Evolutionary conservation across 53 echinoderm and acorn worm species (phyloP).

Genomic region (Glandiceps talaboti): DNA sequence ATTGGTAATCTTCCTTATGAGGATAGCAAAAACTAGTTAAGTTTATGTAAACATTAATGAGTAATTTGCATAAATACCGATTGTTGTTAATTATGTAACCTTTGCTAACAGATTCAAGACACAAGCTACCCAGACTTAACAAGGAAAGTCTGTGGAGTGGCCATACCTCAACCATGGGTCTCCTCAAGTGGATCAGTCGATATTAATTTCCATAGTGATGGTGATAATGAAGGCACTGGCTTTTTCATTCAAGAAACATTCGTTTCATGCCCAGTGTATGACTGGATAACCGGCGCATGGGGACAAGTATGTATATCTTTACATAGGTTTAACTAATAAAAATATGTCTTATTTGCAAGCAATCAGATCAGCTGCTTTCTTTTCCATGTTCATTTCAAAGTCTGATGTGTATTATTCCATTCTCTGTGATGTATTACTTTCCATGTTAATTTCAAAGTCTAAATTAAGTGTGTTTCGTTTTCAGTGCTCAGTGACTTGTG

Average conservation of each 20-base stretch:
- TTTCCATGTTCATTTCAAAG: too few species aligned
- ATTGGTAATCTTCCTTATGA: too few species aligned
- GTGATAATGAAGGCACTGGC: background rate
- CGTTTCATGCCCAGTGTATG: constrained; percentile 17
- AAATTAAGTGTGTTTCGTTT: background rate
- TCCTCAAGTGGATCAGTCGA: constrained; percentile 20
- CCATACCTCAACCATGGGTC: background rate
- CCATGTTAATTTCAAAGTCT: too few species aligned
- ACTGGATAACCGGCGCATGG: constrained; percentile 40
- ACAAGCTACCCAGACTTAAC: constrained; percentile 13
- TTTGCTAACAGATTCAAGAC: constrained; percentile 22
- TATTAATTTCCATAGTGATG: constrained; percentile 20
- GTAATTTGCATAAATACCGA: too few species aligned
- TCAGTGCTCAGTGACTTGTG: constrained; percentile 67
- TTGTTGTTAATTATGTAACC: too few species aligned
- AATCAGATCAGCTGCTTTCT: too few species aligned
- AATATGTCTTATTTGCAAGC: too few species aligned
- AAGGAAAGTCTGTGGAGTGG: constrained; percentile 7
- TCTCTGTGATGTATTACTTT: too few species aligned
- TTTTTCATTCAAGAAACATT: constrained; percentile 18
- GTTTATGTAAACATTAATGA: too few species aligned
- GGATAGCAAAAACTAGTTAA: too few species aligned
- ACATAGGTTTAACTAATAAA: too few species aligned
- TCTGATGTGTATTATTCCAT: too few species aligned
- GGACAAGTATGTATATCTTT: constrained; percentile 40